These are phyloP conservation scores for Pan troglodytes DNA, from an alignment of 2,113 vertebrate species.

Conservation along the genomic window NHGRI_mPanTro3-v2.1_pri NC_072408.2:136544001-136544500, in stretches of 20 bases:
- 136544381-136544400: background rate
- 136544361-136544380: background rate
- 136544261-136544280: background rate
- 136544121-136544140: background rate
- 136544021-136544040: accelerated
- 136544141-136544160: too few species aligned
- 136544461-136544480: background rate
- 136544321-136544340: background rate
- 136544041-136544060: background rate
- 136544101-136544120: background rate
- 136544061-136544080: too few species aligned
- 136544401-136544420: too few species aligned
- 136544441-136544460: background rate
- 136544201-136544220: background rate
- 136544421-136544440: background rate
- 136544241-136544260: background rate
- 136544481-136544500: too few species aligned
- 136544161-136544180: background rate
- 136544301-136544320: background rate
- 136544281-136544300: too few species aligned
- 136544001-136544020: accelerated
- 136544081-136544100: background rate
- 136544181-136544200: background rate
- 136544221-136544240: background rate
- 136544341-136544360: background rate